Evolutionary conservation across 2,888 invertebrate species (phyloP).

Genomic region (Serrognathus titanus): DNA sequence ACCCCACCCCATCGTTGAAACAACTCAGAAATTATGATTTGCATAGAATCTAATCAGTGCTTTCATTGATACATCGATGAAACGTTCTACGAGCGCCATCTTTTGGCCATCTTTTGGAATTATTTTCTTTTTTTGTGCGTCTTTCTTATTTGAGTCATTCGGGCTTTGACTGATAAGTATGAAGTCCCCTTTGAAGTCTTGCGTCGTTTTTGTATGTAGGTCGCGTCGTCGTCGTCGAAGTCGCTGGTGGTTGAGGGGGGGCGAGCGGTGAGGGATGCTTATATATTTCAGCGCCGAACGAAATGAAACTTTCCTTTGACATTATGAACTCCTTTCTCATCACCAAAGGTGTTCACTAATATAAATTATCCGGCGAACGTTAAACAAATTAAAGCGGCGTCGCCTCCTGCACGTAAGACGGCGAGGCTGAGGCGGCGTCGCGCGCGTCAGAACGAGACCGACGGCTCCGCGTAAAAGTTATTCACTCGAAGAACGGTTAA

Average conservation of each 20-base stretch:
- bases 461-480: constrained; percentile 34
- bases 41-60: no score
- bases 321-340: constrained; percentile 47
- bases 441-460: constrained; percentile 14
- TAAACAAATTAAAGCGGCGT: constrained; percentile 41
- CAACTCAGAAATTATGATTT: no score
- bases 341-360: constrained; percentile 46
- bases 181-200: no score
- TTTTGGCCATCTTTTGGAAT: no score
- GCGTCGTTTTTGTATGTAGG: background rate
- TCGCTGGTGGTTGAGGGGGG: background rate
- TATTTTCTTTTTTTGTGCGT: no score
- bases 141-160: no score
- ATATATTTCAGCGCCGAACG: constrained; percentile 41
- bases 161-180: no score
- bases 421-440: constrained; percentile 1
- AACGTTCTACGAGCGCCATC: no score
- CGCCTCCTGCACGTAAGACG: constrained; percentile 10
- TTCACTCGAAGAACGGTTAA: constrained; percentile 43
- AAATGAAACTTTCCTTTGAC: constrained; percentile 50
- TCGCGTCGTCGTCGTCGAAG: constrained; percentile 3
- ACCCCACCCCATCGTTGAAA: no score
- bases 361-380: constrained; percentile 46
- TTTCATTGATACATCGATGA: no score
- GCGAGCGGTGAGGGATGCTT: constrained; percentile 14